Base-by-base conservation (phyloP, 2,888 invertebrate species). In the Melieria omissa region DNA sequence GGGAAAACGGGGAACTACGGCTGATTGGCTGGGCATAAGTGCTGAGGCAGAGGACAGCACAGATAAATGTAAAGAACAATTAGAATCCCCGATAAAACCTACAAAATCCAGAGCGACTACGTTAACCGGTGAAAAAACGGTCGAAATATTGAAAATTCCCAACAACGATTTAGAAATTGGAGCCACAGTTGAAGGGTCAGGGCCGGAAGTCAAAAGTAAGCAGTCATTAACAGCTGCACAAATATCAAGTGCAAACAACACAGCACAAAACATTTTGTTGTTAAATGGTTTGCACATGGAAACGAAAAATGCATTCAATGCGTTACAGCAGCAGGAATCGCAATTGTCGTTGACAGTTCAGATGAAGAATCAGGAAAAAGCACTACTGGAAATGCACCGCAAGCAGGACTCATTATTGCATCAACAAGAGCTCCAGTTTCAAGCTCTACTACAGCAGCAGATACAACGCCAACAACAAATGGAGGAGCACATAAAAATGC, bases 1-100 rank as follows among this genome's bases (percentile, higher is more conserved):
- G 14, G 79, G 81, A 52, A 83, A 82, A 65, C 80, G 80, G 4
- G 80, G 78, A 7, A 74, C 79, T 10, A 82, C 86, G 0, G 84
- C 85, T 0, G 86, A 86, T 73, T 87, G 87, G 87, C 74, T 86
- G 49, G 87, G 86, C 0, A 74, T 86, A n/a, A 79, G 80, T 9
- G 68, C 73, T 5, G 85, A 84, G 9, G 44, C 76, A 4, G 78
- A 78, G 3, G 70, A 65, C 41, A 74, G 67, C 12, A 46, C 52
- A 1, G 64, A 52, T 8, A 72, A 72, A n/a, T 55, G 67, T 8
- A 78, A 76, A 4, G 47, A 52, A 4, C 77, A 75, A 4, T 72
- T 74, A 0, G 69, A 76, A n/a, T 71, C 74, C 0, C 73, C 81
- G 0, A 74, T 69, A 29, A 76, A 73, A 1, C 71, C 70, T 0